Conservation (phyloP, 1,140 invertebrate genomes). For the Sminthurides bifidus region DNA sequence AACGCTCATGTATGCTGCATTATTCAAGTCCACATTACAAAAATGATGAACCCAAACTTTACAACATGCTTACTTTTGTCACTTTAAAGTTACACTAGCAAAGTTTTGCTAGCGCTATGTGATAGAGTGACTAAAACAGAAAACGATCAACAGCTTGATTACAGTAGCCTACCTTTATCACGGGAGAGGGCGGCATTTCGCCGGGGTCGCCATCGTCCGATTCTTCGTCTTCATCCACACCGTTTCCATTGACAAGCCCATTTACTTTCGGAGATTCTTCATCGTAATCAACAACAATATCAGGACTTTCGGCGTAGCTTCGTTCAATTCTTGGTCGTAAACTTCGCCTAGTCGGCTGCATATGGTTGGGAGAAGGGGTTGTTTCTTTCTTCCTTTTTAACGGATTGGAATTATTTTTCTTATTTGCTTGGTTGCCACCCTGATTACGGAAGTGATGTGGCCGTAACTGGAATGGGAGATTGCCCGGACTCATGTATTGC, state of each 20-base stretch:
- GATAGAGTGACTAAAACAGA: not conserved
- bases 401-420: not conserved
- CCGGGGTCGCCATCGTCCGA: conserved; percentile 39
- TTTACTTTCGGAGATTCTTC: conserved; percentile 41
- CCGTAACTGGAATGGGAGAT: not conserved
- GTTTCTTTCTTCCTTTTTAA: conserved; percentile 30
- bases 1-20: too few relatives aligned
- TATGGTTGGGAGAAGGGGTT: conserved; percentile 13
- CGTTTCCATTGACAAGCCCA: conserved; percentile 37
- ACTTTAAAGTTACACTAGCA: not conserved
- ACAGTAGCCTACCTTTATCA: conserved; percentile 42
- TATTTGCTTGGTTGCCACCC: not conserved
- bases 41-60: conserved; percentile 1
- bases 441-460: not conserved
- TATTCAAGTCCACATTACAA: not conserved
- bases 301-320: conserved; percentile 58
- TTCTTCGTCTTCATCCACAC: conserved; percentile 39
- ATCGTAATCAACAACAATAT: conserved; percentile 40
- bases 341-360: conserved; percentile 44
- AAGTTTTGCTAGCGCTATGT: not conserved
- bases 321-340: conserved; percentile 63
- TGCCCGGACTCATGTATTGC: too few relatives aligned
- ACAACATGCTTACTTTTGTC: conserved; percentile 2
- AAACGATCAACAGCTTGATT: not conserved
- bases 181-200: conserved; percentile 49